These are phyloP conservation scores for Chloromyia formosa DNA, from an alignment of 2,888 invertebrate genomes.

Conservation along the genomic window DNA sequence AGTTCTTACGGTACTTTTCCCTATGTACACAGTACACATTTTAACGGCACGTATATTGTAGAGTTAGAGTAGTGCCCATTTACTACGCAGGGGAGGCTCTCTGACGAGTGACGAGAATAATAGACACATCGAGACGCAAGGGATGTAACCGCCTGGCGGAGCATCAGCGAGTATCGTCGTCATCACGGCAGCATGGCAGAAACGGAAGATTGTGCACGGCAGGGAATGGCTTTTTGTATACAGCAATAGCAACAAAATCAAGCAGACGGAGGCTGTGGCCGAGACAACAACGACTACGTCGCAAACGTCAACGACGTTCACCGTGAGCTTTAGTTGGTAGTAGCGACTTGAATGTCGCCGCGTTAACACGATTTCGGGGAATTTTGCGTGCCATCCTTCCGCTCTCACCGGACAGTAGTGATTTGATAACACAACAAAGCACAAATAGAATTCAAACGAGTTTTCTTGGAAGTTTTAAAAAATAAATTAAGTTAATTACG, in stretches of 20 bases:
- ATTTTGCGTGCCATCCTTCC: background rate
- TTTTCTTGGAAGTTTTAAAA: constrained; percentile 20
- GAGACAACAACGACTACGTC: background rate
- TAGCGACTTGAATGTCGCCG: constrained; percentile 64
- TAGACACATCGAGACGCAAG: constrained; percentile 26
- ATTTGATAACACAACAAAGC: constrained; percentile 7
- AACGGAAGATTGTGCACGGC: constrained; percentile 13
- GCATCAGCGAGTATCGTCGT: constrained; percentile 20
- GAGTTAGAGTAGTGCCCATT: constrained; percentile 22
- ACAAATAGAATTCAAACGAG: constrained; percentile 44
- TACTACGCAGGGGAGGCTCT: constrained; percentile 38
- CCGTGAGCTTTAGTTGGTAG: constrained; percentile 54
- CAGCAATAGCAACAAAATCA: constrained; percentile 2
- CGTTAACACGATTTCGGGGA: constrained; percentile 55
- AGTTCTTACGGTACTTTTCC: constrained; percentile 25
- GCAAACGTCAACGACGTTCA: constrained; percentile 39
- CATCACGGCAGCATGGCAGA: background rate
- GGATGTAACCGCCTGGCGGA: constrained; percentile 25
- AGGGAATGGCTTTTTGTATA: constrained; percentile 22
- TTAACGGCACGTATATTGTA: background rate
- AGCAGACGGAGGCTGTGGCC: constrained; percentile 15
- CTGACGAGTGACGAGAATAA: constrained; percentile 16
- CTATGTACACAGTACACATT: constrained; percentile 36
- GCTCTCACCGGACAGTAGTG: constrained; percentile 21
- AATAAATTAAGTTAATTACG: background rate